Evolutionary conservation across 2,797 vertebrate genomes (phyloP), one percentile per base, ranked within the genome.

Genomic region (Eleutherodactylus coqui): DNA sequence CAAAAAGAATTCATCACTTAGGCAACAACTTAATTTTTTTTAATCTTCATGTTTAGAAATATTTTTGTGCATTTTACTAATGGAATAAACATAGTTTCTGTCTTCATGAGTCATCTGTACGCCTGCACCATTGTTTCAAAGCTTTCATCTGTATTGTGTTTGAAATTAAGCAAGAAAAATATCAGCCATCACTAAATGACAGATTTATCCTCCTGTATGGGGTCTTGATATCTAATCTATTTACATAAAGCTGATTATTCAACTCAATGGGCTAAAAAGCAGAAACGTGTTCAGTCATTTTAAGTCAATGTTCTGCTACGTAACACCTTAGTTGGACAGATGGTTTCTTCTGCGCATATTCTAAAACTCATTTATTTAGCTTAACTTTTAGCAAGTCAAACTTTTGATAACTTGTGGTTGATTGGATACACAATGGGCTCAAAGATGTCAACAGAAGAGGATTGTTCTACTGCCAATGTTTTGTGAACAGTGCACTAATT

Each of bases 401-500:
- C 34, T 27, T 78, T 27, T 36, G 34, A 13, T 6, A n/a, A 41
- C 53, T 41, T 27, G 17, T 58, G 21, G 21, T 53, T 78, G 45
- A 53, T 32, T 32, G 45, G 1, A 77, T 45, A 27, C 75, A 38
- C 73, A 51, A 67, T 76, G 43, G 43, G 27, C 36, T 49, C 7
- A 76, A 47, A 47, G 43, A 67, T 58, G 73, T 76, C 70, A 62
- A 29, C 34, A 60, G 55, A 67, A 53, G 32, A 41, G 62, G 43
- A 17, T 45, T 43, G 47, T 67, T 60, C 36, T 75, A n/a, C 51
- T 41, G 81, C 29, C 75, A 84, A 79, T 79, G 53, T 72, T 87
- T 83, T 62, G 47, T 75, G 86, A 84, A 41, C 34, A 38, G 53
- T 55, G 67, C 38, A 49, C 27, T 87, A 80, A 87, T 87, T 83